Evolutionary conservation across 2,113 vertebrate genomes (phyloP).

Genomic region (Scortum barcoo): DNA sequence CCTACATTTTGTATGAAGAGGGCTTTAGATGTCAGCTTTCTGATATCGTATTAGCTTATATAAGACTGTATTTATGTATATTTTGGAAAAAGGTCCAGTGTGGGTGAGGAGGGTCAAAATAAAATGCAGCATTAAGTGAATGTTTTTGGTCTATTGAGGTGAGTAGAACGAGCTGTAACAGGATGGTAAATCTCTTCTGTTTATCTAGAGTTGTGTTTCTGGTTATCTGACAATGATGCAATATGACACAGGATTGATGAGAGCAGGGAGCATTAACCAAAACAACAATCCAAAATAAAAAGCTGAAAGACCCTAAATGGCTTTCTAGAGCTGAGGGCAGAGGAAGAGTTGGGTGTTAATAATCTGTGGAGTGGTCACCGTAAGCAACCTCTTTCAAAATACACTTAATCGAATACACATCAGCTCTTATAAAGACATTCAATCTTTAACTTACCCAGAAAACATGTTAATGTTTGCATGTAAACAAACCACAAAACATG

Average conservation of each 20-base stretch:
- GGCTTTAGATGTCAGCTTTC: background rate
- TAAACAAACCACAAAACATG: background rate
- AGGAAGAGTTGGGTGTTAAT: background rate
- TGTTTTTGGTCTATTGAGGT: background rate
- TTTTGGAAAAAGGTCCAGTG: background rate
- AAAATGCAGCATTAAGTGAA: background rate
- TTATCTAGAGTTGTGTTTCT: background rate
- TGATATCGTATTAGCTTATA: background rate
- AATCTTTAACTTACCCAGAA: background rate
- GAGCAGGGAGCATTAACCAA: too few relatives aligned
- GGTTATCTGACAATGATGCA: too few relatives aligned
- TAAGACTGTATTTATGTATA: too few relatives aligned
- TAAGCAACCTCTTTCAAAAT: too few relatives aligned
- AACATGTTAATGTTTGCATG: background rate
- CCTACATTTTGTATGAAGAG: background rate
- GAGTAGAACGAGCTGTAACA: background rate
- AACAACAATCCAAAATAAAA: too few relatives aligned
- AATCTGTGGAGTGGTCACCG: too few relatives aligned
- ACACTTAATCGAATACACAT: too few relatives aligned
- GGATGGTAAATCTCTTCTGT: too few relatives aligned
- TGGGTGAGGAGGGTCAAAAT: background rate
- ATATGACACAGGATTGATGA: too few relatives aligned
- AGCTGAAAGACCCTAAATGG: background rate
- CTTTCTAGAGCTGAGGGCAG: background rate
- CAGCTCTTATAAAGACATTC: too few relatives aligned